These are phyloP conservation scores for Sus cebifrons DNA, from an alignment of 2,797 vertebrate genomes.

Conservation along the genomic window DNA sequence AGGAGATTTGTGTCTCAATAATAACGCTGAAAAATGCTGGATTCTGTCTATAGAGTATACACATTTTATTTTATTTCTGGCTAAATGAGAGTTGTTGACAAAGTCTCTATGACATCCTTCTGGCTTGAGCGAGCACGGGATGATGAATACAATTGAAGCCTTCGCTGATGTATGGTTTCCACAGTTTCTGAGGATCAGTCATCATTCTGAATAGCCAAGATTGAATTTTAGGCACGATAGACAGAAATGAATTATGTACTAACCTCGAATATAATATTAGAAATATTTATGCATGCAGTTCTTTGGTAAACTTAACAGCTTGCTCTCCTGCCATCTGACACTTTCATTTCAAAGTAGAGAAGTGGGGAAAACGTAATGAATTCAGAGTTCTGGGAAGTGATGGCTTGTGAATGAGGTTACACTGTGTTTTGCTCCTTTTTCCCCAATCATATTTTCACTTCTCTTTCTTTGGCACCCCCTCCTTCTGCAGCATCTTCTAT, in stretches of 20 bases:
- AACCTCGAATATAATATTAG: neutral
- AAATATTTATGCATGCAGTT: neutral
- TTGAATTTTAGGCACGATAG: neutral
- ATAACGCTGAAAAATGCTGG: neutral
- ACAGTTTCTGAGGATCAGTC: neutral
- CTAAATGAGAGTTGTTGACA: neutral
- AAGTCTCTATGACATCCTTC: neutral
- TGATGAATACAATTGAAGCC: neutral
- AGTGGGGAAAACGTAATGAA: neutral
- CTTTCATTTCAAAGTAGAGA: constrained; percentile 33
- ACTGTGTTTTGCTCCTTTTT: neutral
- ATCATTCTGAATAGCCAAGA: neutral
- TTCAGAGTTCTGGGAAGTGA: neutral
- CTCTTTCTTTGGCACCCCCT: neutral
- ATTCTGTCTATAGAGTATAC: neutral
- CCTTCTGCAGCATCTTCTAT: neutral
- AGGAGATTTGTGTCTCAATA: neutral
- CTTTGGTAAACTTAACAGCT: neutral
- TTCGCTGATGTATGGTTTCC: neutral
- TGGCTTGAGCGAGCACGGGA: neutral
- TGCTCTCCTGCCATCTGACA: neutral
- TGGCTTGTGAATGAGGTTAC: neutral
- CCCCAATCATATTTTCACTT: neutral
- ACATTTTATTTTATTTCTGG: constrained; percentile 35
- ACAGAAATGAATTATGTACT: constrained; percentile 16